These are phyloP conservation scores for Hyles vespertilio DNA, from an alignment of 1,140 invertebrate species.

Conservation along the genomic window DNA sequence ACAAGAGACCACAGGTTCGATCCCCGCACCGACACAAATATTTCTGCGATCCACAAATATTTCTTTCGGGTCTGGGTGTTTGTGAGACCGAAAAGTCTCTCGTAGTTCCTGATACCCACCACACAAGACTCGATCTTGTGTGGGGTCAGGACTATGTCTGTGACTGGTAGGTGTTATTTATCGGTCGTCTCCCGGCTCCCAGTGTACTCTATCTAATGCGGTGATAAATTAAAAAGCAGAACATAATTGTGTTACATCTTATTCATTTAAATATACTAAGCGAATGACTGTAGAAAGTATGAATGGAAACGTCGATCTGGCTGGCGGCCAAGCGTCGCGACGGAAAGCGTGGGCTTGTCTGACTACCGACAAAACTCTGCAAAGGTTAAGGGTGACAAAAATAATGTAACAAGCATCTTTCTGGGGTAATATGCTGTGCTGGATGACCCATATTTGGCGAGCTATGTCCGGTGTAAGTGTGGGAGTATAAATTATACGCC, in stretches of 20 bases:
- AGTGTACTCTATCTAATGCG: too few species aligned
- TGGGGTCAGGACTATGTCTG: too few species aligned
- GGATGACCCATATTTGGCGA: conserved; percentile 1
- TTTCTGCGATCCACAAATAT: too few species aligned
- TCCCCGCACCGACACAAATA: too few species aligned
- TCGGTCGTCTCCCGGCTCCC: too few species aligned
- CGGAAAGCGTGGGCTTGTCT: conserved; percentile 35
- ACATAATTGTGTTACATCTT: neutral
- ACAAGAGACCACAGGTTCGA: too few species aligned
- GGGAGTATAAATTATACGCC: too few species aligned
- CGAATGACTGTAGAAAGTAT: conserved; percentile 38
- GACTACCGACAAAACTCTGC: conserved; percentile 21
- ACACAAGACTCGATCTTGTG: too few species aligned
- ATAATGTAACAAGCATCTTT: conserved; percentile 45
- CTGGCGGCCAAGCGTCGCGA: conserved; percentile 39
- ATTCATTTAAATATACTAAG: conserved; percentile 3
- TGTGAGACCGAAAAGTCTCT: too few species aligned
- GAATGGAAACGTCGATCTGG: conserved; percentile 41
- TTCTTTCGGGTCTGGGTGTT: too few species aligned
- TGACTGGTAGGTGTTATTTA: too few species aligned
- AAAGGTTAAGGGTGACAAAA: conserved; percentile 62
- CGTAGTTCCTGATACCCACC: too few species aligned
- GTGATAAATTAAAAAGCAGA: neutral
- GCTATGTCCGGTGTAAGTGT: neutral
- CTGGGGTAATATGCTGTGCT: conserved; percentile 16